These are phyloP conservation scores for Gasterosteus nipponicus DNA, from an alignment of 2,113 vertebrate genomes.

Conservation along the genomic window DNA sequence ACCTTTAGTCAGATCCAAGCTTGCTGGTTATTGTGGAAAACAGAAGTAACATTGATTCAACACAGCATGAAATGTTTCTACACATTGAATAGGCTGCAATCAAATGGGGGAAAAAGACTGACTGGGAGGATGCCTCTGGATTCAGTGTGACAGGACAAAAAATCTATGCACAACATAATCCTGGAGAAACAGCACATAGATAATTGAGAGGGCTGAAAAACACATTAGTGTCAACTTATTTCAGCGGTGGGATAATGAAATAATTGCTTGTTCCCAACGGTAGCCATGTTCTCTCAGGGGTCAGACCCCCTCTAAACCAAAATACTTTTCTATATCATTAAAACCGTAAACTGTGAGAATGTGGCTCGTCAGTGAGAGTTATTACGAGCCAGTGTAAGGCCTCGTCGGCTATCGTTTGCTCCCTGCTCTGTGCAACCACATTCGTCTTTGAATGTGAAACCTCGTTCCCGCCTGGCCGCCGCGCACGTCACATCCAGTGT, in stretches of 20 bases:
- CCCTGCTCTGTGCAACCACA: not conserved
- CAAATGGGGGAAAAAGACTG: conserved; percentile 26
- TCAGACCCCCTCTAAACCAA: not conserved
- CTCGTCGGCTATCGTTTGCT: not conserved
- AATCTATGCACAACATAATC: conserved; percentile 3
- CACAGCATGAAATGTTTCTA: too few species aligned
- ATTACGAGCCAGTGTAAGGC: conserved; percentile 5
- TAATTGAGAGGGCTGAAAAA: conserved; percentile 10
- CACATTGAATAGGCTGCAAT: not conserved
- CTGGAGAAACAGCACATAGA: conserved; percentile 1
- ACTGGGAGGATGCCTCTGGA: conserved; percentile 9
- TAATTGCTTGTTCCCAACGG: conserved; percentile 27
- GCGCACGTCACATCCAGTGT: conserved; percentile 3
- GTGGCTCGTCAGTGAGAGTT: not conserved
- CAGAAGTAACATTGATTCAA: not conserved
- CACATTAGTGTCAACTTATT: conserved; percentile 14
- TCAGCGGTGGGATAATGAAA: conserved; percentile 27
- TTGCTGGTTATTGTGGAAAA: not conserved
- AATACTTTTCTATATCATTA: not conserved
- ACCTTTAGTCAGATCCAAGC: not conserved
- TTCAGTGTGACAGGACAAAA: not conserved
- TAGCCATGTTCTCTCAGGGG: not conserved
- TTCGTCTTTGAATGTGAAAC: not conserved
- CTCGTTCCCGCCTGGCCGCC: not conserved
- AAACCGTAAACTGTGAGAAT: conserved; percentile 1